These are phyloP conservation scores for Parapristionchus giblindavisi DNA, from an alignment of 2,888 invertebrate species.

Conservation along the genomic window DNA sequence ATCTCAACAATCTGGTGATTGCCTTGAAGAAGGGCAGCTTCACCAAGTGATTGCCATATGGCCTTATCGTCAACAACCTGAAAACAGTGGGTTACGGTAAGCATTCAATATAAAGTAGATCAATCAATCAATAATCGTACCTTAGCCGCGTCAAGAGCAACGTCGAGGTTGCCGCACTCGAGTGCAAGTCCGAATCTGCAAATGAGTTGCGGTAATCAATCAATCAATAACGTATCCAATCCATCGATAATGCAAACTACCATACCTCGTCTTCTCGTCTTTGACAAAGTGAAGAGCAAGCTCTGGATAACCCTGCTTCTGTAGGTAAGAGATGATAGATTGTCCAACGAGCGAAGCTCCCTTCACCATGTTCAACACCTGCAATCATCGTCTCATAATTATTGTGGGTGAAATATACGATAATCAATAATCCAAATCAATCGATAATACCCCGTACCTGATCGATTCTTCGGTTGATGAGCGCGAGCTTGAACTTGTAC, in stretches of 20 bases:
- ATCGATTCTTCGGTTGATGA: constrained; percentile 94
- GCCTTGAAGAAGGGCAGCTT: constrained; percentile 85
- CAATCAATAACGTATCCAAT: neutral
- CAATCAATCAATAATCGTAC: constrained; percentile 32
- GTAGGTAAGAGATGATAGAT: constrained; percentile 96
- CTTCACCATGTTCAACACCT: constrained; percentile 85
- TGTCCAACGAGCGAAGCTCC: constrained; percentile 96
- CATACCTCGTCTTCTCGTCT: constrained; percentile 84
- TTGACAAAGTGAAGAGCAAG: constrained; percentile 98
- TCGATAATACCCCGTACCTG: constrained; percentile 73
- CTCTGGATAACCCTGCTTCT: constrained; percentile 97
- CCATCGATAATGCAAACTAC: neutral
- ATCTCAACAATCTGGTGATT: constrained; percentile 84
- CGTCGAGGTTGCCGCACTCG: constrained; percentile 98
- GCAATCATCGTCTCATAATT: constrained; percentile 57
- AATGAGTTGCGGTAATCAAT: neutral
- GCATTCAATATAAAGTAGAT: neutral
- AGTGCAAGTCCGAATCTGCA: constrained; percentile 84
- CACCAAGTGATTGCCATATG: constrained; percentile 94
- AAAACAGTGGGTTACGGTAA: neutral
- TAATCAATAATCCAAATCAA: neutral
- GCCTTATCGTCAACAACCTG: constrained; percentile 85
- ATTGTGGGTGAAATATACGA: neutral
- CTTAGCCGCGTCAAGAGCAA: constrained; percentile 92
- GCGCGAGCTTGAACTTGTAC: constrained; percentile 94